Base-by-base conservation (phyloP, 2,113 vertebrate species). In the Scartelaos histophorus region DNA sequence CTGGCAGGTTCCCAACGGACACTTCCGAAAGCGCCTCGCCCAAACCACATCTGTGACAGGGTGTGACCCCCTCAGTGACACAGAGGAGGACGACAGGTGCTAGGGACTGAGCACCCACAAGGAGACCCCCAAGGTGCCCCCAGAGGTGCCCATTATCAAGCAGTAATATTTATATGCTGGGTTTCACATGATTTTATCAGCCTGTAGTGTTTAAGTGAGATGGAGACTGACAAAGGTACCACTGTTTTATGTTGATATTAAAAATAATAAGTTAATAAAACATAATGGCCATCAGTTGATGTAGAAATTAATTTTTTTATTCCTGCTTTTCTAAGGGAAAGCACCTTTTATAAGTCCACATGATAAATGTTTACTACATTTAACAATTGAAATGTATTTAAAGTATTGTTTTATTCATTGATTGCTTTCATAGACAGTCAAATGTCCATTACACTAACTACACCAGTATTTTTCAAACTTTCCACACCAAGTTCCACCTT, bases 1-100 rank as follows among this genome's bases (percentile, higher is more conserved):
- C 88, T 98, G 96, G 96, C 97, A 98, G 90, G 94, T 99, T 92
- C 97, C 97, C 76, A 98, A 98, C 0, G 97, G 97, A 90, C 97
- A 98, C 85, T 98, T 98, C 77, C 94, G 96, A 67, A 95, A 97
- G 86, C 94, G 96, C 80, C 94, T 95, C 1, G 92, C 95, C 1
- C 94, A 96, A 11, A 95, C 96, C 7, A 66, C 93, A 82, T 95
- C 95, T 67, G 92, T 94, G n/a, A 91, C 94, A 7, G 94, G 94
- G 82, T 93, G 96, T 6, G 96, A 98, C 58, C 91, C 96, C 70
- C 95, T 97, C 76, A 98, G 96, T 24, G 97, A 99, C 92, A 96
- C 95, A 13, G 97, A 99, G 85, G 96, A 97, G 89, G 97, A 98
- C 0, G 97, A 98, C 91, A 95, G 95, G 79, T 98, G 96, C 95